phyloP scores from a whole-genome alignment of 1,140 invertebrate genomes.

The Sminthurinus signatus region DNA sequence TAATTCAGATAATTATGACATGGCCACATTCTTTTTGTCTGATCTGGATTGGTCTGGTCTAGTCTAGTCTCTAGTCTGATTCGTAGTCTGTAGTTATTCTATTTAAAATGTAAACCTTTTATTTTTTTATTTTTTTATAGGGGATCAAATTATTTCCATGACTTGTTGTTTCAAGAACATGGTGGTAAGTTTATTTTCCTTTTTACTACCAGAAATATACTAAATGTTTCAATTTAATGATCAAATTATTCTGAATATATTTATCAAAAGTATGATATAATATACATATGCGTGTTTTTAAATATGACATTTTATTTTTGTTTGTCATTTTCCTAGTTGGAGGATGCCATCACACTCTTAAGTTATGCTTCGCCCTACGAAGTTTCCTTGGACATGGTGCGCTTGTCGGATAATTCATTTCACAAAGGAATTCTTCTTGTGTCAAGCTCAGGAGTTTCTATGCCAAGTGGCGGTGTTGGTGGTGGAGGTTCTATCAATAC shows the following conservation, averaged over 20 bases:
- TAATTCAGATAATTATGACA: too few relatives aligned
- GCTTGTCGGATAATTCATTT: conserved; percentile 49
- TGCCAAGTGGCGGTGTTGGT: conserved; percentile 42
- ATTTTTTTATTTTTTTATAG: conserved; percentile 50
- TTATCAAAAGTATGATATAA: too few relatives aligned
- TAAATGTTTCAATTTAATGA: too few relatives aligned
- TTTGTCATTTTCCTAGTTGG: conserved; percentile 50
- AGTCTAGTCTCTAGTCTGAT: too few relatives aligned
- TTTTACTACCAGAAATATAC: too few relatives aligned
- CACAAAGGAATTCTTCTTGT: conserved; percentile 47
- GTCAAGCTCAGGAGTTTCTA: not conserved
- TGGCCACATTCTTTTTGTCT: too few relatives aligned
- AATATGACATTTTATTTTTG: too few relatives aligned
- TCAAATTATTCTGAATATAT: too few relatives aligned
- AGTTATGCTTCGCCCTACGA: conserved; percentile 89
- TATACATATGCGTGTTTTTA: too few relatives aligned
- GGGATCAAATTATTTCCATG: conserved; percentile 75
- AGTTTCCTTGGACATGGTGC: conserved; percentile 60
- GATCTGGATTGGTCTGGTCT: too few relatives aligned
- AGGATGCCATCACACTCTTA: conserved; percentile 81
- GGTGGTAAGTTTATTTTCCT: conserved; percentile 47
- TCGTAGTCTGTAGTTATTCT: not conserved
- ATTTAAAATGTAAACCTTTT: not conserved
- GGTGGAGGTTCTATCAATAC: too few relatives aligned
- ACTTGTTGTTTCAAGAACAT: conserved; percentile 80